These are phyloP conservation scores for Thymallus thymallus DNA, from an alignment of 2,113 vertebrate genomes.

Conservation along the genomic window DNA sequence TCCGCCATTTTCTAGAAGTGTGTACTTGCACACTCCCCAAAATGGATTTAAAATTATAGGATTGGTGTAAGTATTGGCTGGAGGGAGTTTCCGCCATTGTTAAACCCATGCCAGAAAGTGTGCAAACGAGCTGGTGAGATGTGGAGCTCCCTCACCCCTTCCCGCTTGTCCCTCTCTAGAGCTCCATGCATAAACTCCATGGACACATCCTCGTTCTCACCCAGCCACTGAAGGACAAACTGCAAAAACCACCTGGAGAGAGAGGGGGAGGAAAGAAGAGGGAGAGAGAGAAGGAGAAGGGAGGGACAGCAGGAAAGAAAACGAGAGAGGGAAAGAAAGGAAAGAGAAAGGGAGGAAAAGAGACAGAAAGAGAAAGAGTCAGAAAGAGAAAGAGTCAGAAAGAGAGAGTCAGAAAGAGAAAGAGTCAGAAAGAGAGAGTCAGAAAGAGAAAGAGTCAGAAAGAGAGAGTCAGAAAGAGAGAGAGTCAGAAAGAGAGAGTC, in stretches of 20 bases:
- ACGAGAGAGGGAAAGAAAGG: neutral
- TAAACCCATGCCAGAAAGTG: no score
- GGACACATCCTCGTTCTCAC: slow-evolving; percentile 96
- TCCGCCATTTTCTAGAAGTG: no score
- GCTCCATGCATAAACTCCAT: slow-evolving; percentile 93
- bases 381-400: neutral
- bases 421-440: slow-evolving; percentile 1
- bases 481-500: neutral
- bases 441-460: slow-evolving; percentile 3
- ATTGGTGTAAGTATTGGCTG: no score
- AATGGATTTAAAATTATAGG: no score
- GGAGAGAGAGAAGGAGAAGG: slow-evolving; percentile 5
- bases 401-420: no score
- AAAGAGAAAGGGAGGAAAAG: neutral
- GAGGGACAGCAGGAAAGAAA: neutral
- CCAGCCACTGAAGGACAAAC: slow-evolving; percentile 94
- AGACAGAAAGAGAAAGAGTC: neutral
- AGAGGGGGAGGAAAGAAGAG: slow-evolving; percentile 8
- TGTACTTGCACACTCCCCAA: no score
- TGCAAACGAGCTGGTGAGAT: neutral
- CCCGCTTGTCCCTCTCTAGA: slow-evolving; percentile 95
- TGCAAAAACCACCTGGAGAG: slow-evolving; percentile 89
- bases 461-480: neutral
- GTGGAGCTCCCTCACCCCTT: slow-evolving; percentile 82
- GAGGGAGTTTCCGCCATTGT: no score